phyloP scores from a whole-genome alignment of 2,888 invertebrate genomes.

The Noctua pronuba region DNA sequence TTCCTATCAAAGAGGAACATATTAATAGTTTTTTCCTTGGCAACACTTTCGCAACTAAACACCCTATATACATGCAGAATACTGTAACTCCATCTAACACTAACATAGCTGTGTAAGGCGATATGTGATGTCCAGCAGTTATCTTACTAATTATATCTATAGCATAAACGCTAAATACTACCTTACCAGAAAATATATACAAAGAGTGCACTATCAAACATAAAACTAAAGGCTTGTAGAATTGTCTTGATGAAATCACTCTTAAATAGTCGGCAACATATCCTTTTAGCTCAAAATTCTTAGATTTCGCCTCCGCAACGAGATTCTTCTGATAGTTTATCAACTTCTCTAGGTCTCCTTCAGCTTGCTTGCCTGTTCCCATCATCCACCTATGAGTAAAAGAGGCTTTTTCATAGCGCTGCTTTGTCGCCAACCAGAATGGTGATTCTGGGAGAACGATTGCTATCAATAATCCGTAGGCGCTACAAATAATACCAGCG shows the following conservation, averaged over 20 bases:
- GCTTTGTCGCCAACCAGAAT: slow-evolving; percentile 62
- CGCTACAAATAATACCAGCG: slow-evolving; percentile 57
- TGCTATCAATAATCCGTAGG: slow-evolving; percentile 59
- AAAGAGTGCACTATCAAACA: slow-evolving; percentile 41
- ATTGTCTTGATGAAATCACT: slow-evolving; percentile 26
- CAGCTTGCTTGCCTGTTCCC: slow-evolving; percentile 53
- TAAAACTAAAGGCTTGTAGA: slow-evolving; percentile 51
- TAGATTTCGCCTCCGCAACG: slow-evolving; percentile 18
- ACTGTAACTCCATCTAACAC: slow-evolving; percentile 56
- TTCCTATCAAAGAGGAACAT: slow-evolving; percentile 46
- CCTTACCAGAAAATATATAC: slow-evolving; percentile 55
- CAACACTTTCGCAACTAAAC: slow-evolving; percentile 42
- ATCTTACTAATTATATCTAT: slow-evolving; percentile 72
- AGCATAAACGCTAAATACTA: slow-evolving; percentile 66
- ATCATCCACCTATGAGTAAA: slow-evolving; percentile 64
- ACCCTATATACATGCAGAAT: slow-evolving; percentile 53
- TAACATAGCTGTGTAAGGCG: slow-evolving; percentile 55
- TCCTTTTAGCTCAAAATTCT: slow-evolving; percentile 34
- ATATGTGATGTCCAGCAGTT: slow-evolving; percentile 56
- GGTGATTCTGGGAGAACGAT: slow-evolving; percentile 73
- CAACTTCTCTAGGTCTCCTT: slow-evolving; percentile 53
- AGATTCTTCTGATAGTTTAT: slow-evolving; percentile 52
- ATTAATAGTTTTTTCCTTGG: slow-evolving; percentile 53
- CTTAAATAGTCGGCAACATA: slow-evolving; percentile 27
- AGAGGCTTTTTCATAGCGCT: slow-evolving; percentile 47